Percentiles rank a stretch among this genome's conserved stretches.
These are phyloP conservation scores for Coenobita brevimanus DNA, from an alignment of 1,140 invertebrate genomes.

Conservation along the genomic window DNA sequence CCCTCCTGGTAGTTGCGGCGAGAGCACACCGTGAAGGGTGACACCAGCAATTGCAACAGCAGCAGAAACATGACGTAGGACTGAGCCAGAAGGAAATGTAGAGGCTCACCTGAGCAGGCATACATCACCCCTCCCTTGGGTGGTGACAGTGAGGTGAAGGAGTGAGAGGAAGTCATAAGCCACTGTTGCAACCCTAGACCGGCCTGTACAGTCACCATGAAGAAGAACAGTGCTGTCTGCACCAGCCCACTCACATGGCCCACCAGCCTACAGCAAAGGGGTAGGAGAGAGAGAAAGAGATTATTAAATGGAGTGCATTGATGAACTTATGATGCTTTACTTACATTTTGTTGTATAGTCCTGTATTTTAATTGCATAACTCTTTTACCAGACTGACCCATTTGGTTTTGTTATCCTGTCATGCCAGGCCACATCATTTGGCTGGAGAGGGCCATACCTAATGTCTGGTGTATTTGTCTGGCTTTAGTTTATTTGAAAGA, in stretches of 20 bases:
- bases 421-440: too few species aligned
- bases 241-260: constrained; percentile 79
- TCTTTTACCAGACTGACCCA: too few species aligned
- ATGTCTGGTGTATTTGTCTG: too few species aligned
- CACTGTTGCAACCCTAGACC: constrained; percentile 71
- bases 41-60: constrained; percentile 75
- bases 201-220: constrained; percentile 77
- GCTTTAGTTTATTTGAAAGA: too few species aligned
- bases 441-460: too few species aligned
- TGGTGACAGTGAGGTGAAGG: constrained; percentile 73
- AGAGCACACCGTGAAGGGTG: constrained; percentile 76
- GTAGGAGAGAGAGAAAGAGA: not conserved
- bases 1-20: constrained; percentile 79
- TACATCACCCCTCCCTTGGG: constrained; percentile 70
- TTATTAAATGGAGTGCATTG: not conserved
- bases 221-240: constrained; percentile 76
- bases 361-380: too few species aligned
- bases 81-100: constrained; percentile 71
- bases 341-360: not conserved
- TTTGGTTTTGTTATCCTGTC: too few species aligned
- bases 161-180: constrained; percentile 48
- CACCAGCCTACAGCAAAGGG: constrained; percentile 70
- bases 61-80: constrained; percentile 78
- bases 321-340: not conserved
- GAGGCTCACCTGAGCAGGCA: constrained; percentile 70